Base-by-base conservation (phyloP, 2,888 invertebrate species). In the Aphidoletes aphidimyza region DNA sequence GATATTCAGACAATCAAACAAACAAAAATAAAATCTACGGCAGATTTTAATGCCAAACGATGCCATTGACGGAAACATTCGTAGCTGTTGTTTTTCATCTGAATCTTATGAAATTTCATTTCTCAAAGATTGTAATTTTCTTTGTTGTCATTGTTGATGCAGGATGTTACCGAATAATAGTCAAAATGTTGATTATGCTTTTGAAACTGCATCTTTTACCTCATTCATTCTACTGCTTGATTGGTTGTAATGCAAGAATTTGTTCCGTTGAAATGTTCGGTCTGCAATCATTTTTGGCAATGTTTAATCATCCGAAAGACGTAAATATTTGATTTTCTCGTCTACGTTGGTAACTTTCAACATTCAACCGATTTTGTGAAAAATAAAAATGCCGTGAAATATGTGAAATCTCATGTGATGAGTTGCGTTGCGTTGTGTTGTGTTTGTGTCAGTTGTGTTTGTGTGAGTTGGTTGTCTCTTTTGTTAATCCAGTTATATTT, bases 81-180 rank as follows among this genome's bases (percentile, higher is more conserved):
- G 30, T 69, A 14, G 11, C 5, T 5, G 34, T n/a, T n/a, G n/a
- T n/a, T n/a, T n/a, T n/a, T n/a, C n/a, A n/a, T n/a, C n/a, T n/a
- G 69, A 30, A 54, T 54, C 54, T 54, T n/a, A 54, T 54, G 54
- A 54, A n/a, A 69, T 69, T 69, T 17, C 69, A 69, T 69, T 69
- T 69, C 5, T 26, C 54, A 26, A 26, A 54, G n/a, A 69, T 69
- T 30, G 26, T 14, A 30, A 11, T 30, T 30, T 30, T 69, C 69
- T 69, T 69, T 22, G 26, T 26, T 69, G 69, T 69, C 69, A 69
- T 69, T 69, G 69, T 69, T 69, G 26, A 30, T 69, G 69, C 69
- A 69, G 69, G 69, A 69, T 69, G 69, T 69, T 69, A 69, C n/a
- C 69, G 69, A 69, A 69, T 69, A 69, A 69, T 69, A 17, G 30